These are phyloP conservation scores for Sarcophaga bullata DNA, from an alignment of 1,140 invertebrate species.

Conservation along the genomic window DNA sequence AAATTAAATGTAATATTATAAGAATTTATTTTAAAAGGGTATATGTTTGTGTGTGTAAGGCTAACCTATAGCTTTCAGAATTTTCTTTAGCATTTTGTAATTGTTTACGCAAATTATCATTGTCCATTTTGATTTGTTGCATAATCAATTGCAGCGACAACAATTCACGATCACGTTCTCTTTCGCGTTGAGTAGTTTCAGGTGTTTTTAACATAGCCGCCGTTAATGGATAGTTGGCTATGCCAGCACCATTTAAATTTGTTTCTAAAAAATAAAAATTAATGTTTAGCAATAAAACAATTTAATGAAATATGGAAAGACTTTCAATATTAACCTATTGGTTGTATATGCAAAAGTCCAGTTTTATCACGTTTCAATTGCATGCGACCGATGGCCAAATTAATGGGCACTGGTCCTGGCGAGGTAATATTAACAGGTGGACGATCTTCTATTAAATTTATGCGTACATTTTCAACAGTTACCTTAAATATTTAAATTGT, in stretches of 20 bases:
- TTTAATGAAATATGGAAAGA: neutral
- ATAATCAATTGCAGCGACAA: conserved; percentile 67
- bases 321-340: conserved; percentile 57
- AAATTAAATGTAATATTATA: conserved; percentile 4
- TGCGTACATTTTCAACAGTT: conserved; percentile 73
- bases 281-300: neutral
- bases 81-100: conserved; percentile 71
- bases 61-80: conserved; percentile 72
- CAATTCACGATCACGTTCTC: conserved; percentile 67
- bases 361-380: conserved; percentile 73
- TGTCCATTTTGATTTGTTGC: conserved; percentile 71
- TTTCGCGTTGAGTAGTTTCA: conserved; percentile 50
- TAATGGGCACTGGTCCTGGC: conserved; percentile 81
- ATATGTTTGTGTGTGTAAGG: neutral
- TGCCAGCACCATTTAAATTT: conserved; percentile 46
- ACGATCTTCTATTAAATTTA: conserved; percentile 83
- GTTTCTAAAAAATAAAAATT: conserved; percentile 49
- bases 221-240: conserved; percentile 40
- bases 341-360: conserved; percentile 80
- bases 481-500: conserved; percentile 67
- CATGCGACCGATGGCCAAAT: conserved; percentile 77
- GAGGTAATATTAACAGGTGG: conserved; percentile 84
- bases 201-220: conserved; percentile 31
- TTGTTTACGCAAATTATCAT: conserved; percentile 73
- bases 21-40: neutral